Percentiles rank a stretch among this genome's conserved stretches.
Conservation (phyloP, 2,113 vertebrate species). For the Sebastes fasciatus region DNA sequence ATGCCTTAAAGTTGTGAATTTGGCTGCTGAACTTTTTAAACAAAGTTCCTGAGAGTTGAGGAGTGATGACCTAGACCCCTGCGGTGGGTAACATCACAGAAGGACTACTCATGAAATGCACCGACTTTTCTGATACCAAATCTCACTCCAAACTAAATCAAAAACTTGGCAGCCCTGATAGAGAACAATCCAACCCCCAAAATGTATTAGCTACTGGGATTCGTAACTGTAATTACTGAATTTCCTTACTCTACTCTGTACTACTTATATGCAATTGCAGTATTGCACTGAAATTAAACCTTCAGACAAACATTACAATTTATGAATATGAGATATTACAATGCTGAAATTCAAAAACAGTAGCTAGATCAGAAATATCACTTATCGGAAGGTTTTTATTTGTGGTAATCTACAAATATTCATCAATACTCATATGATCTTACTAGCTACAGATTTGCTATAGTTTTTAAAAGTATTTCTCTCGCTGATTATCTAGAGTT, state of each 20-base stretch:
- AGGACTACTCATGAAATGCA: too few relatives aligned
- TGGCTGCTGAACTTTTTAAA: too few relatives aligned
- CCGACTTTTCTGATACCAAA: too few relatives aligned
- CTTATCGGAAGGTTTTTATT: not conserved
- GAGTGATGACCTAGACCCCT: too few relatives aligned
- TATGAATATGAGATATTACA: not conserved
- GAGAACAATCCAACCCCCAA: not conserved
- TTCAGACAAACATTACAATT: not conserved
- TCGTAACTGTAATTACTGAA: too few relatives aligned
- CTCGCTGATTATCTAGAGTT: conserved; percentile 58
- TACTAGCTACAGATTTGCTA: conserved; percentile 18
- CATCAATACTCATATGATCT: not conserved
- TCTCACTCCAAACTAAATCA: too few relatives aligned
- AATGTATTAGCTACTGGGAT: too few relatives aligned
- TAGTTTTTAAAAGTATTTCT: conserved; percentile 17
- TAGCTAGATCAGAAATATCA: not conserved
- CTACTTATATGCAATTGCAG: not conserved
- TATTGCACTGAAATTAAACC: not conserved
- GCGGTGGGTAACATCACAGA: too few relatives aligned
- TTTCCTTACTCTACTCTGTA: not conserved
- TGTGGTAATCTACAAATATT: not conserved
- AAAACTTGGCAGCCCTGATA: not conserved
- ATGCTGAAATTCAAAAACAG: not conserved
- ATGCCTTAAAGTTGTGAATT: too few relatives aligned
- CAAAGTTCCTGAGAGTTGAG: too few relatives aligned